These are phyloP conservation scores for Petrolisthes cinctipes DNA, from an alignment of 2,888 invertebrate species.

Conservation along the genomic window DNA sequence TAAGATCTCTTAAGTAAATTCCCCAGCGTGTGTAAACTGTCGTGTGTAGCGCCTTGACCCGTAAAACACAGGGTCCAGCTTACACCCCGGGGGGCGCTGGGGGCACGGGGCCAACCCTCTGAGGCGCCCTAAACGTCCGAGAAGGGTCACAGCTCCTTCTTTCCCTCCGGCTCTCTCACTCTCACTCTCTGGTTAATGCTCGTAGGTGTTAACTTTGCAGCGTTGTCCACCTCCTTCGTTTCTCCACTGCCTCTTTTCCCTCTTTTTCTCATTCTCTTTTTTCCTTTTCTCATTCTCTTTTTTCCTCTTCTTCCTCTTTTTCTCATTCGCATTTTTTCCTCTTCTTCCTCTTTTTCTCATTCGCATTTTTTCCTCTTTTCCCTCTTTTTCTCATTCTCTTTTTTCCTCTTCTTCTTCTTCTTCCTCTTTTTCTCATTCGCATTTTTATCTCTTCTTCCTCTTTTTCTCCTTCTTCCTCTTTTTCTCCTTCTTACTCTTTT, in stretches of 20 bases:
- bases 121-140: slow-evolving; percentile 16
- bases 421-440: background rate
- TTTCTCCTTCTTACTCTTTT: background rate
- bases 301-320: background rate
- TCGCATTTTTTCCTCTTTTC: background rate
- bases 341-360: slow-evolving; percentile 16
- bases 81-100: background rate
- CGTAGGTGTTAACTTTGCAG: slow-evolving; percentile 5
- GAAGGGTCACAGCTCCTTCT: background rate
- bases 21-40: background rate
- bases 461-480: background rate
- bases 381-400: slow-evolving; percentile 11
- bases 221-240: background rate
- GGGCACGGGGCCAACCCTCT: slow-evolving; percentile 5
- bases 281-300: background rate
- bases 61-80: background rate
- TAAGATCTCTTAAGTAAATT: background rate
- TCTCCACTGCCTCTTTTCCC: background rate
- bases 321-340: background rate
- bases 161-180: background rate
- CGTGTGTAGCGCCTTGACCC: background rate
- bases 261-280: slow-evolving; percentile 7
- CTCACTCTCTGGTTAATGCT: slow-evolving; percentile 7
- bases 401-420: background rate
- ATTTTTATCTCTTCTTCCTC: background rate